Evolutionary conservation across 2,888 invertebrate genomes (phyloP), one percentile per base, ranked within the genome.

Genomic region (Leptinotarsa rubiginosa): DNA sequence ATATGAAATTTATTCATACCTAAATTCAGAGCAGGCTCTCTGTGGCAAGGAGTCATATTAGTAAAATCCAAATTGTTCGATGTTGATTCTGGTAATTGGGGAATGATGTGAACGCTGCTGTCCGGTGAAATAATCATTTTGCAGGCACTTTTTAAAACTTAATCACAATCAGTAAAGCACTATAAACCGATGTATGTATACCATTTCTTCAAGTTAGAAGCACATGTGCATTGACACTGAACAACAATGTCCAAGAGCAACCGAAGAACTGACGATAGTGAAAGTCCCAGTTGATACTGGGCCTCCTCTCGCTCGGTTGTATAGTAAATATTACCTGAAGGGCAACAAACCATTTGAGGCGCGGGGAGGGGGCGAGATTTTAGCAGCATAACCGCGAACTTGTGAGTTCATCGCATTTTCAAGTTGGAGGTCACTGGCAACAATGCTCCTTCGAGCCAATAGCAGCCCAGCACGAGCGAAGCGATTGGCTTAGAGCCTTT

Each of bases 351-450:
- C 72, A 66, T 59, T 84, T 83, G 85, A 22, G 62, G 62, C 67
- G 72, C 65, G 25, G 65, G 87, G 86, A 90, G 88, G 88, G 88
- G 81, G 89, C 89, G 84, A 69, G 74, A 83, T 84, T 86, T 86
- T 85, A 89, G 86, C 88, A 87, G 87, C 84, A 84, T 80, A 86
- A 86, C 89, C 89, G 89, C 89, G 89, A 88, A 86, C 89, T 88
- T 88, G 87, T 89, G 92, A 91, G 92, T 92, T 92, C 92, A 91
- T 91, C 92, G 92, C 91, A 92, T 92, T 90, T 93, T 91, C 92
- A 92, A 93, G 92, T 92, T 92, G 92, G 93, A 93, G 93, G 93
- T 93, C 93, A 93, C 93, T 93, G 93, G 93, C 93, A 93, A 93
- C 90, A 89, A 88, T 91, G 90, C 90, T 85, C 86, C 85, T 84